These are phyloP conservation scores for Morus bassanus DNA, from an alignment of 2,797 vertebrate genomes.

Conservation along the genomic window DNA sequence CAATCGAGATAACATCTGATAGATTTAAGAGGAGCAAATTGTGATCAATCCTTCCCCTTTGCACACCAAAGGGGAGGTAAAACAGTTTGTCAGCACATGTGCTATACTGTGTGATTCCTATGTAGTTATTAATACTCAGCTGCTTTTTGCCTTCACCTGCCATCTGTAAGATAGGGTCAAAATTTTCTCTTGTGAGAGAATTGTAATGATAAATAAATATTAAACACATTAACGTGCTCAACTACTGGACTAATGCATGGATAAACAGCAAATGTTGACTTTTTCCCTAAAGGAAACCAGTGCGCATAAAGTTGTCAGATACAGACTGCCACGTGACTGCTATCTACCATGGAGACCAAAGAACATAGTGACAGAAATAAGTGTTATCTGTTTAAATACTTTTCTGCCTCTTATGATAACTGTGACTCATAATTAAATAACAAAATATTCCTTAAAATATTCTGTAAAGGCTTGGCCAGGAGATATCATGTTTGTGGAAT, in stretches of 20 bases:
- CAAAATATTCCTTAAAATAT: background rate
- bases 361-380: background rate
- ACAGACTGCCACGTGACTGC: background rate
- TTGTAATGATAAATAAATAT: background rate
- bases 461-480: background rate
- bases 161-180: background rate
- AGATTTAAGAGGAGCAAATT: background rate
- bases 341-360: background rate
- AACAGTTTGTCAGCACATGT: background rate
- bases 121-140: background rate
- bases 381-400: background rate
- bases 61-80: background rate
- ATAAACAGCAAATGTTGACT: background rate
- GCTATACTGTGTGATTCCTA: background rate
- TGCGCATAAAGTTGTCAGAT: background rate
- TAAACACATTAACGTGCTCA: background rate
- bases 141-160: background rate
- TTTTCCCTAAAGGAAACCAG: background rate
- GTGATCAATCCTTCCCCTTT: background rate
- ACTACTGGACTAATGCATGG: background rate
- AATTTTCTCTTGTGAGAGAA: background rate
- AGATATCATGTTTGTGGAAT: background rate
- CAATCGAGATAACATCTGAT: background rate
- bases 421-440: background rate
- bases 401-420: background rate